These are phyloP conservation scores for Bombus huntii DNA, from an alignment of 1,140 invertebrate genomes.

Conservation along the genomic window DNA sequence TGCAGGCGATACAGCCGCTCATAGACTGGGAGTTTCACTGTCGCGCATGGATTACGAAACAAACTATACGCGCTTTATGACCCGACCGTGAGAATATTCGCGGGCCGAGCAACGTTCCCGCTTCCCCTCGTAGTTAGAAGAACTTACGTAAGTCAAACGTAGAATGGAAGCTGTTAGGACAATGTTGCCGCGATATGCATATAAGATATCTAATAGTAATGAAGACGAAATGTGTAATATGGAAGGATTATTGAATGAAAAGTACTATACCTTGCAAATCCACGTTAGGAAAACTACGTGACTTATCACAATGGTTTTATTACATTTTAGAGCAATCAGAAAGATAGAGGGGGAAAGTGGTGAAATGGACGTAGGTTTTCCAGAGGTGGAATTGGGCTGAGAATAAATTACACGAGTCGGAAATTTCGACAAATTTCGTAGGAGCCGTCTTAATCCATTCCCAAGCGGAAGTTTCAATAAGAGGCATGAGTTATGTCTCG, in stretches of 20 bases:
- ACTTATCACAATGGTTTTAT: not conserved
- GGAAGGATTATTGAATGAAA: not conserved
- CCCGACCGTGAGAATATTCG: constrained; percentile 13
- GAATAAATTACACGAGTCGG: constrained; percentile 69
- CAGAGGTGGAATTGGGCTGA: constrained; percentile 18
- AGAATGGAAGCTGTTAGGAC: too few relatives aligned
- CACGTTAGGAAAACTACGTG: not conserved
- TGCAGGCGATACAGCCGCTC: constrained; percentile 29
- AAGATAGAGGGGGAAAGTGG: not conserved
- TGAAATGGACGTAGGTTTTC: constrained; percentile 28
- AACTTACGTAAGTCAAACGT: not conserved
- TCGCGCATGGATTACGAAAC: constrained; percentile 42
- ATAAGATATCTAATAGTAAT: too few relatives aligned
- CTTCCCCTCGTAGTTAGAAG: constrained; percentile 28
- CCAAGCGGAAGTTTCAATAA: constrained; percentile 75
- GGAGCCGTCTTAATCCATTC: constrained; percentile 75
- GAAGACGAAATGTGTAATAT: too few relatives aligned
- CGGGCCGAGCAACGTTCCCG: not conserved
- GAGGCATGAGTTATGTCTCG: constrained; percentile 72
- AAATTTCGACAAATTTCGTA: constrained; percentile 76
- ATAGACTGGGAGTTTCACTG: constrained; percentile 49
- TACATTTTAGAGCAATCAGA: not conserved
- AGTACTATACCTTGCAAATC: not conserved
- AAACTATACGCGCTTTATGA: constrained; percentile 34
- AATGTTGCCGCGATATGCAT: not conserved